Evolutionary conservation across 2,888 invertebrate genomes (phyloP), one percentile per base, ranked within the genome.

Genomic region (Mimas tiliae): DNA sequence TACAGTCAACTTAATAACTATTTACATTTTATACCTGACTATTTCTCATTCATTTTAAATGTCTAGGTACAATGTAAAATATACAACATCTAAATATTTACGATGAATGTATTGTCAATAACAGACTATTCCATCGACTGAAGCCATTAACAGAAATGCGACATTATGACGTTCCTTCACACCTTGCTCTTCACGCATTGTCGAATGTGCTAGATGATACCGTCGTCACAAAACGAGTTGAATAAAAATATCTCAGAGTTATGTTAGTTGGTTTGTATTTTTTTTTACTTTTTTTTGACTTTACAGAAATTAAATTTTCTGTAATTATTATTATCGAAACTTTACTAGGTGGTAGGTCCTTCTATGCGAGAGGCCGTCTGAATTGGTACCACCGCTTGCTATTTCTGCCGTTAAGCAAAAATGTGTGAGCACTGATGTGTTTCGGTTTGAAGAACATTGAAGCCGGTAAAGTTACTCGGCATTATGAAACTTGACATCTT

Each of bases 131-230:
- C 8, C 8, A 8, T 9, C 7, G 9, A 34, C 34, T 8, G n/a
- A 38, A 16, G 53, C 38, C 38, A 38, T 55, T 55, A 55, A n/a
- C 38, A n/a, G 16, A n/a, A 55, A 16, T 34, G 52, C 34, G 7
- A 34, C 9, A 55, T 55, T 34, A 55, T 33, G 38, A 38, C 38
- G n/a, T 55, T 55, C 11, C 11, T 51, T 55, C 34, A 16, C 55
- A 55, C 55, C 16, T 38, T 8, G 9, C 9, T 16, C 34, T 55
- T 3, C n/a, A 55, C 34, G 34, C 16, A 34, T 55, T 55, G 55
- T 55, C 55, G n/a, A 55, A 55, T 16, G 55, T 55, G 55, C 3
- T 38, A 38, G 34, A 16, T 16, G 34, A 38, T n/a, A 16, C 11
- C 38, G 55, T 55, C 55, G 11, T 38, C 55, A 55, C 55, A 4